Evolutionary conservation across 2,113 vertebrate genomes (phyloP).

Genomic region (Erythrocercus mccallii): DNA sequence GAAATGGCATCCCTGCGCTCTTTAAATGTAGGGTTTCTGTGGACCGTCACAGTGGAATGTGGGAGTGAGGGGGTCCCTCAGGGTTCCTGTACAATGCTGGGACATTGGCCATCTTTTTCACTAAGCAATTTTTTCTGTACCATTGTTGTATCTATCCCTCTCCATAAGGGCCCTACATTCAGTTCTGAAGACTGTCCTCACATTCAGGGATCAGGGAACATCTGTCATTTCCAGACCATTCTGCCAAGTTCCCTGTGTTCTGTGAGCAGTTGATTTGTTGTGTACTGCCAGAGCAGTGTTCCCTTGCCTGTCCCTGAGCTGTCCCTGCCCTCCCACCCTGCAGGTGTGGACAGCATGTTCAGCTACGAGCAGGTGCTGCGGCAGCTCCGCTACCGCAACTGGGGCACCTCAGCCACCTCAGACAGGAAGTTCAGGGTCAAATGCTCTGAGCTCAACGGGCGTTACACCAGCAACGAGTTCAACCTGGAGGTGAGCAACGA

Average conservation of each 20-base stretch:
- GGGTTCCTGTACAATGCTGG: neutral
- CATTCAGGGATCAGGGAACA: neutral
- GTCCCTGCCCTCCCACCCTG: neutral
- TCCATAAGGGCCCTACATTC: neutral
- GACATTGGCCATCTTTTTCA: neutral
- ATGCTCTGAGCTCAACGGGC: conserved; percentile 94
- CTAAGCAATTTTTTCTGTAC: neutral
- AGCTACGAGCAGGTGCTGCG: conserved; percentile 88
- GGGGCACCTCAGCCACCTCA: conserved; percentile 69
- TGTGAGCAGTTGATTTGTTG: neutral
- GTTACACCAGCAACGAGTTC: conserved; percentile 94
- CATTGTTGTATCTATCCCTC: neutral
- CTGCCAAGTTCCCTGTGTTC: neutral
- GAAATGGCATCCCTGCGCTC: neutral
- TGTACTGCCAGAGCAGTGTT: neutral
- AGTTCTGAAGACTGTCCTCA: neutral
- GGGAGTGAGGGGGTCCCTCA: neutral
- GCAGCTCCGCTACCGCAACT: conserved; percentile 85
- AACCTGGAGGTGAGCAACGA: conserved; percentile 35
- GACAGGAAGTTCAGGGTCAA: conserved; percentile 87
- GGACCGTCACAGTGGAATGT: accelerated
- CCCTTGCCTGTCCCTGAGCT: neutral
- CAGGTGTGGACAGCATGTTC: conserved; percentile 93
- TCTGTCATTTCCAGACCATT: neutral
- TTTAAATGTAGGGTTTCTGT: neutral